phyloP scores from a whole-genome alignment of 2,113 vertebrate genomes.

The Anolis carolinensis region DNA sequence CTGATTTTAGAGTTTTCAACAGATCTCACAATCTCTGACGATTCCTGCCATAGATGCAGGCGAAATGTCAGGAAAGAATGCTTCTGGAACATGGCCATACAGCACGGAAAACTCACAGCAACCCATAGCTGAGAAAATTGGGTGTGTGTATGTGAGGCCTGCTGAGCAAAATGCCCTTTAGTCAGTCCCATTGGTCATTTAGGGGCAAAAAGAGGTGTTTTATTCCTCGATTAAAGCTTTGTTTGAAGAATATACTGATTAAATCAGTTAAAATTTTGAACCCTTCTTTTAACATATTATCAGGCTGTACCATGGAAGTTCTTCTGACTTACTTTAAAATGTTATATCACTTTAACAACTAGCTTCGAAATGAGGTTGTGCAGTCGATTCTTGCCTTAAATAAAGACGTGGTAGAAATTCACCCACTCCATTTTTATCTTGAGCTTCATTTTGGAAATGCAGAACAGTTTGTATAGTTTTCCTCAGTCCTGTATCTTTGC shows the following conservation, averaged over 20 bases:
- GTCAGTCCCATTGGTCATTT: background rate
- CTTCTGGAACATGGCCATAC: too few relatives aligned
- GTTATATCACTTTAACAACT: background rate
- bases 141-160: background rate
- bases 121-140: constrained; percentile 1
- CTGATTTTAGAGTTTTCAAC: too few relatives aligned
- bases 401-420: background rate
- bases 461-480: background rate
- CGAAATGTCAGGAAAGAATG: too few relatives aligned
- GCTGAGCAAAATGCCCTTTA: background rate
- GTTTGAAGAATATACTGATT: background rate
- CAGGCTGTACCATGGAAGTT: background rate
- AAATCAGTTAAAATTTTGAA: background rate
- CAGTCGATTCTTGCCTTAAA: background rate
- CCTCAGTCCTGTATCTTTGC: background rate
- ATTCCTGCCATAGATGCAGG: too few relatives aligned
- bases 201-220: background rate
- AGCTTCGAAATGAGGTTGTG: background rate
- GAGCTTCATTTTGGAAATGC: too few relatives aligned
- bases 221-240: constrained; percentile 14
- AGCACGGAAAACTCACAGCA: too few relatives aligned
- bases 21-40: too few relatives aligned
- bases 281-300: background rate
- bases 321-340: background rate
- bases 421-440: background rate